Conservation (phyloP, 2,113 vertebrate species). For the Pluvialis apricaria region DNA sequence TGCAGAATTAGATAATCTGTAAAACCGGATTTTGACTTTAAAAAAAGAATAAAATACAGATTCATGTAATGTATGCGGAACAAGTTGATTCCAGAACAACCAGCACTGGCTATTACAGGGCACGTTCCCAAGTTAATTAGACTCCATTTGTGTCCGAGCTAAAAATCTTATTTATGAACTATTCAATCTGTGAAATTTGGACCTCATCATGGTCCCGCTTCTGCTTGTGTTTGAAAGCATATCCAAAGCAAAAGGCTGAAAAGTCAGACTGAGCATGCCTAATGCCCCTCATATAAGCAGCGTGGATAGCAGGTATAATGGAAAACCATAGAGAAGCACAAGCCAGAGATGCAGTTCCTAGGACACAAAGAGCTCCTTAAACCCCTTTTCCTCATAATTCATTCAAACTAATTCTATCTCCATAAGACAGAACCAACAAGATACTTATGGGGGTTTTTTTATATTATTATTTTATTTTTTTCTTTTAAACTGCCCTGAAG, state of each 20-base stretch:
- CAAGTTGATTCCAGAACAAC: not conserved
- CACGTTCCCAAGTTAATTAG: not conserved
- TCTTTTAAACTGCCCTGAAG: not conserved
- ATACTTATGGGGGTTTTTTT: not conserved
- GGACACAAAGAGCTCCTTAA: not conserved
- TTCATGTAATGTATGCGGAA: not conserved
- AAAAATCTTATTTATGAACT: not conserved
- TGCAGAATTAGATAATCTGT: not conserved
- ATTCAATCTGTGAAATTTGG: not conserved
- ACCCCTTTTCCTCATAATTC: not conserved
- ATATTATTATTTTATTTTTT: not conserved
- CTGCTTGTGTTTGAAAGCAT: not conserved
- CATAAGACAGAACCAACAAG: not conserved
- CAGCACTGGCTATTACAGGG: not conserved
- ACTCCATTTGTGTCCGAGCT: not conserved
- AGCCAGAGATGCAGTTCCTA: not conserved
- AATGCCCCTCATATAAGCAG: not conserved
- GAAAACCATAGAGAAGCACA: not conserved
- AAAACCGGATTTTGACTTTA: not conserved
- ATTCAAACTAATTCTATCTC: not conserved
- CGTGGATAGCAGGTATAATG: rapidly evolving
- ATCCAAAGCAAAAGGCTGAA: not conserved
- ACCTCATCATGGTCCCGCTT: not conserved
- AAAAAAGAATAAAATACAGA: not conserved
- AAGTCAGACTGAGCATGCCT: not conserved